Base-by-base conservation (phyloP, 2,888 invertebrate genomes). In the Phrixothrix hirtus region DNA sequence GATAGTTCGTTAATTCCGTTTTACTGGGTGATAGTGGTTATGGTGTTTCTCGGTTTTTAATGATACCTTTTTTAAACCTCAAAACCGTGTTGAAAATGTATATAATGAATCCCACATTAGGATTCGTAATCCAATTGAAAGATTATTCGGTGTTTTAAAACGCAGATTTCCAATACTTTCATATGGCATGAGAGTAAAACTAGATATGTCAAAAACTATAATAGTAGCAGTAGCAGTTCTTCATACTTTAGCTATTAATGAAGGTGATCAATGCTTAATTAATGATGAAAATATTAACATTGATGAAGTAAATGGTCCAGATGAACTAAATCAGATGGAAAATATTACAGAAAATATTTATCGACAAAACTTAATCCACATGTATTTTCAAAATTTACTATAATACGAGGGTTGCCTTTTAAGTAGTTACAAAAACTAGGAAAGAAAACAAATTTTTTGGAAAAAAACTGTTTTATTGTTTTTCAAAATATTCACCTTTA, bases 111-210 rank as follows among this genome's bases (percentile, higher is more conserved):
- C 58, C 1, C 59, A 55, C 15, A 61, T 62, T 11, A 39, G 62
- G 30, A 66, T 63, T 6, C 42, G 66, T 44, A 64, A 65, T 48
- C 44, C 56, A 11, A 27, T 65, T n/a, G 63, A 66, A 57, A 37
- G 66, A 34, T 59, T 43, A 11, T 67, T 63, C 63, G 65, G 67
- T 9, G 51, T 66, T 11, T 48, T 49, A 34, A 67, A 69, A 48
- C 39, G 63, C 43, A 15, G 67, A 38, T 68, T 69, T 57, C 69
- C 69, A 25, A 53, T 63, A 10, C 47, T 70, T 29, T 58, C 65
- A 10, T 15, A 65, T 14, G 69, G n/a, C n/a, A n/a, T n/a, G n/a
- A n/a, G n/a, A n/a, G n/a, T n/a, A n/a, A n/a, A n/a, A n/a, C n/a
- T n/a, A 67, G 14, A 57, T 70, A 17, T 15, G 65, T 7, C 27